Evolutionary conservation across 2,113 vertebrate genomes (phyloP).

Genomic region (Meriones unguiculatus): DNA sequence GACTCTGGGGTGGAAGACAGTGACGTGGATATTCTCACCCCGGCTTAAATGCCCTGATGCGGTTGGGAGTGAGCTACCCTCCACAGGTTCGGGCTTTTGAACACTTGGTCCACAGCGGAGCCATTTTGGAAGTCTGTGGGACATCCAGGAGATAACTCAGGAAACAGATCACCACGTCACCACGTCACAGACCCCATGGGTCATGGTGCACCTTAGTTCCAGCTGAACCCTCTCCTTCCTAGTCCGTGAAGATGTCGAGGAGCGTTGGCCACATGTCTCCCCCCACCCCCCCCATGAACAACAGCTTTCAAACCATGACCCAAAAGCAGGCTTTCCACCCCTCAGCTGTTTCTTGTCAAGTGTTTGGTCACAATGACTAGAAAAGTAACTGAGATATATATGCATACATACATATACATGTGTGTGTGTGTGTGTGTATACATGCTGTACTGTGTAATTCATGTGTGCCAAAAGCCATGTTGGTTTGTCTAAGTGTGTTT

Average conservation of each 20-base stretch:
- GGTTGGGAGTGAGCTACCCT: background rate
- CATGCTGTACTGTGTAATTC: background rate
- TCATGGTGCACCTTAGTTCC: background rate
- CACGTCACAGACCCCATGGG: background rate
- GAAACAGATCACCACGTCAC: background rate
- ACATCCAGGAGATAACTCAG: background rate
- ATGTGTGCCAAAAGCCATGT: background rate
- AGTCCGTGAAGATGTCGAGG: background rate
- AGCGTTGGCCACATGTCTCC: background rate
- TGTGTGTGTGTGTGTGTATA: no score
- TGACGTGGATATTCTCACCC: background rate
- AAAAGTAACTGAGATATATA: background rate
- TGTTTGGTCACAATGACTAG: background rate
- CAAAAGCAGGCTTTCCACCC: background rate
- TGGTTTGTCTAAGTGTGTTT: background rate
- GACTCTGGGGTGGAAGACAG: background rate
- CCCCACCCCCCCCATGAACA: accelerated
- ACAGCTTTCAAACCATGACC: background rate
- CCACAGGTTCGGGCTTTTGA: background rate
- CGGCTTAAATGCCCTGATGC: no score
- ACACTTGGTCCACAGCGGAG: background rate
- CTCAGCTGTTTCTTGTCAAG: background rate
- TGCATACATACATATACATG: no score
- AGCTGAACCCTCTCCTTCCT: background rate
- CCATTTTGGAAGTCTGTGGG: background rate